These are phyloP conservation scores for Terrapene triunguis DNA, from an alignment of 2,113 vertebrate genomes.

Conservation along the genomic window DNA sequence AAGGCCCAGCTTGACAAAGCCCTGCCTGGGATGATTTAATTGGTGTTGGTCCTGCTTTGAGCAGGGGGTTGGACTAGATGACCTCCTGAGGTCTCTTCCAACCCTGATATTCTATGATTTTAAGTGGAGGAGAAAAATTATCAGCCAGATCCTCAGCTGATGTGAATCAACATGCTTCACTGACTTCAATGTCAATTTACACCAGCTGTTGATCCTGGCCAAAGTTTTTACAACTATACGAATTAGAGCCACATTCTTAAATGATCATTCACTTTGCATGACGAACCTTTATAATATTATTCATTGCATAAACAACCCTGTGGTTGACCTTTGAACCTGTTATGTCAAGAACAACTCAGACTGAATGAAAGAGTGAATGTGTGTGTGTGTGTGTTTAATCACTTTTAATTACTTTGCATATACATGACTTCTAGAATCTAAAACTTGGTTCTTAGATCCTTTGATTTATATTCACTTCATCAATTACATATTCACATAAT, in stretches of 20 bases:
- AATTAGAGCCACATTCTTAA: not conserved
- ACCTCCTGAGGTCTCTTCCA: too few relatives aligned
- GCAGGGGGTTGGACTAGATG: too few relatives aligned
- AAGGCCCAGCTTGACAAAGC: too few relatives aligned
- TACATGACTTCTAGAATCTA: not conserved
- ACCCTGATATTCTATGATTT: too few relatives aligned
- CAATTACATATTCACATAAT: constrained; percentile 6
- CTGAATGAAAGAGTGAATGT: not conserved
- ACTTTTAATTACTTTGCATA: not conserved
- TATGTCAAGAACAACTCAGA: not conserved
- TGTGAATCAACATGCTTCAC: not conserved
- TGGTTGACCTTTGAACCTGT: not conserved
- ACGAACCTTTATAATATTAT: not conserved
- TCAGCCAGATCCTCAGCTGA: not conserved
- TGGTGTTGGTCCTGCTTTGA: too few relatives aligned
- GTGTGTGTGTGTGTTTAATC: not conserved
- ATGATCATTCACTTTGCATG: not conserved
- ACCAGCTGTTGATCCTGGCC: not conserved
- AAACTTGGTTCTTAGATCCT: not conserved
- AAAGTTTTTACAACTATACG: not conserved
- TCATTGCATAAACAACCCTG: not conserved
- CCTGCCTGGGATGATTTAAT: too few relatives aligned
- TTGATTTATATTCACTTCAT: constrained; percentile 13
- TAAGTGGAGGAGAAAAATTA: not conserved
- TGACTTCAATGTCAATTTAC: not conserved